phyloP scores from a whole-genome alignment of 2,888 invertebrate species.

The Empis stercorea region DNA sequence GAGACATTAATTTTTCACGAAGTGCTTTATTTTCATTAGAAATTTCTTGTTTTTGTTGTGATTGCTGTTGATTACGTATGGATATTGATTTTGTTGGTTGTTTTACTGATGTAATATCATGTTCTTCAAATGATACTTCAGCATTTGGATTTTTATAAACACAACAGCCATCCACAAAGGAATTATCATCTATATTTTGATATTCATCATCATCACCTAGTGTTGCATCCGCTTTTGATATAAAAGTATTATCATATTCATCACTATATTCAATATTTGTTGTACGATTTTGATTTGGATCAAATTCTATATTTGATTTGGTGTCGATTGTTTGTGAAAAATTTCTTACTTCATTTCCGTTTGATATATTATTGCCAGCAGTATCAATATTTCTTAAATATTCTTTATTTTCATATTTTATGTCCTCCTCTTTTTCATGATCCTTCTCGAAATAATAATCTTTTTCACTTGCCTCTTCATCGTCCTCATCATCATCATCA shows the following conservation, averaged over 20 bases:
- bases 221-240: conserved; percentile 8
- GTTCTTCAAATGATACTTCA: conserved; percentile 9
- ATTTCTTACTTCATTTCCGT: conserved; percentile 3
- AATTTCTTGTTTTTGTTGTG: too few species aligned
- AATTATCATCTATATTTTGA: conserved; percentile 21
- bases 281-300: neutral
- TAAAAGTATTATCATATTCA: conserved; percentile 9
- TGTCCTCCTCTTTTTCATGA: conserved; percentile 16
- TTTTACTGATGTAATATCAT: neutral
- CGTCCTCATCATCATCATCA: conserved; percentile 11
- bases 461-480: too few species aligned
- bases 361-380: conserved; percentile 3
- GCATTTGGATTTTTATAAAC: conserved; percentile 34
- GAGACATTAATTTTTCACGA: conserved; percentile 12
- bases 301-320: neutral
- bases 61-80: neutral
- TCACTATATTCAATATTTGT: conserved; percentile 22
- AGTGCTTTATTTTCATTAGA: conserved; percentile 8
- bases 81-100: neutral
- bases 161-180: conserved; percentile 30
- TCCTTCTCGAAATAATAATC: conserved; percentile 19
- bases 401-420: conserved; percentile 13
- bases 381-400: conserved; percentile 3
- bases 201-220: conserved; percentile 13
- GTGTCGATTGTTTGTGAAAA: neutral